These are phyloP conservation scores for Poeciliopsis occidentalis DNA, from an alignment of 2,113 vertebrate genomes.

Conservation along the genomic window DNA sequence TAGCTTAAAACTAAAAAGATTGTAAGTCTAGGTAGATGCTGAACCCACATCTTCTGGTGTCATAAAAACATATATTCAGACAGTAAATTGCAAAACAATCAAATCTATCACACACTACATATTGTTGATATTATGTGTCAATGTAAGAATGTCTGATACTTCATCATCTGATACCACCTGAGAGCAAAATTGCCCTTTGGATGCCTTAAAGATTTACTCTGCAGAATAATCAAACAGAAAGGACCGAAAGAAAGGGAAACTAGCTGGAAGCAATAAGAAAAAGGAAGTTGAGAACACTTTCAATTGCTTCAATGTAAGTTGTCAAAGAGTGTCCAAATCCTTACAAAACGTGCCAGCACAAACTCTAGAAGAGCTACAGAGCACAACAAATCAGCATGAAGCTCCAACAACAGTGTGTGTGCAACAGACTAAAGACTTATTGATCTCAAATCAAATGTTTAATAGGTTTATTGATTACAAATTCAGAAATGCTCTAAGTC, in stretches of 20 bases:
- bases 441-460: conserved; percentile 41
- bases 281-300: background rate
- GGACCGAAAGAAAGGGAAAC: background rate
- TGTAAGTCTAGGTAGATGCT: background rate
- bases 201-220: background rate
- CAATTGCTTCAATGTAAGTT: conserved; percentile 20
- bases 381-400: conserved; percentile 17
- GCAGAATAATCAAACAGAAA: background rate
- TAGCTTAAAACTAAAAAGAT: background rate
- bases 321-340: conserved; percentile 39
- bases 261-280: background rate
- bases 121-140: background rate
- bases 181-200: background rate
- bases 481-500: conserved; percentile 52
- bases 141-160: background rate
- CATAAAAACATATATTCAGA: background rate
- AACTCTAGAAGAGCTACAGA: conserved; percentile 19
- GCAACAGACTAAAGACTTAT: conserved; percentile 29
- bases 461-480: conserved; percentile 64
- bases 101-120: background rate
- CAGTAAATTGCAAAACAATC: background rate
- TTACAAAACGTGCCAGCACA: conserved; percentile 47
- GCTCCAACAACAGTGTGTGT: conserved; percentile 18
- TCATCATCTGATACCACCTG: background rate
- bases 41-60: too few species aligned